Percentiles rank a stretch among this genome's conserved stretches.
These are phyloP conservation scores for Lepidocyrtinus sp. DNA, from an alignment of 2,888 invertebrate genomes.

Conservation along the genomic window DNA sequence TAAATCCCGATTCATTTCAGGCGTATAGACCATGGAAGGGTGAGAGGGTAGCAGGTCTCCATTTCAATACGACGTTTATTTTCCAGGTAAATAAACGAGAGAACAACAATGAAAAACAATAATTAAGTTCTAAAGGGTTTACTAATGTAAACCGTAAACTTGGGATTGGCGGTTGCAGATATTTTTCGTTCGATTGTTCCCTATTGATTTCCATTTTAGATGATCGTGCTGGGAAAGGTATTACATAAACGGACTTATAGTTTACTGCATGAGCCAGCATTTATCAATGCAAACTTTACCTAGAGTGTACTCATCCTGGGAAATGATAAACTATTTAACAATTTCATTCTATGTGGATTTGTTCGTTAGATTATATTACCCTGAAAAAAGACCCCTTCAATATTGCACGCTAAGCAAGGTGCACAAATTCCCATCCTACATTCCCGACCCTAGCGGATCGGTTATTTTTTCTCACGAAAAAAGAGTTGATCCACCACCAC, in stretches of 20 bases:
- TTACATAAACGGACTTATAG: not conserved
- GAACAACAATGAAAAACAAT: too few relatives aligned
- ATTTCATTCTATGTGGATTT: not conserved
- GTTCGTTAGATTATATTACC: not conserved
- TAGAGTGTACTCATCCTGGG: not conserved
- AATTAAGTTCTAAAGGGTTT: too few relatives aligned
- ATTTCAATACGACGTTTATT: not conserved
- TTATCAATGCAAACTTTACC: constrained; percentile 27
- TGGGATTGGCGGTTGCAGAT: too few relatives aligned
- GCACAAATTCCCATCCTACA: constrained; percentile 40
- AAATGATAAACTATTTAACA: not conserved
- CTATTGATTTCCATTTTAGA: not conserved
- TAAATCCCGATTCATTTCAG: not conserved
- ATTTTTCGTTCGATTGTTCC: constrained; percentile 5
- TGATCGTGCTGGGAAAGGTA: not conserved
- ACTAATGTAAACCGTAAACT: too few relatives aligned
- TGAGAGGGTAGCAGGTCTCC: not conserved
- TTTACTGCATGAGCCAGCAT: constrained; percentile 22
- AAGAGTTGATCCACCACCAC: not conserved
- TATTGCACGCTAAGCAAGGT: constrained; percentile 44
- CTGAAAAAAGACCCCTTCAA: not conserved
- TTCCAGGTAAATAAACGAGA: too few relatives aligned
- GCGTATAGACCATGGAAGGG: not conserved
- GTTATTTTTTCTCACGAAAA: constrained; percentile 1
- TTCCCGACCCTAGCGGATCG: not conserved